These are phyloP conservation scores for Indri indri DNA, from an alignment of 2,113 vertebrate species.

Conservation along the genomic window DNA sequence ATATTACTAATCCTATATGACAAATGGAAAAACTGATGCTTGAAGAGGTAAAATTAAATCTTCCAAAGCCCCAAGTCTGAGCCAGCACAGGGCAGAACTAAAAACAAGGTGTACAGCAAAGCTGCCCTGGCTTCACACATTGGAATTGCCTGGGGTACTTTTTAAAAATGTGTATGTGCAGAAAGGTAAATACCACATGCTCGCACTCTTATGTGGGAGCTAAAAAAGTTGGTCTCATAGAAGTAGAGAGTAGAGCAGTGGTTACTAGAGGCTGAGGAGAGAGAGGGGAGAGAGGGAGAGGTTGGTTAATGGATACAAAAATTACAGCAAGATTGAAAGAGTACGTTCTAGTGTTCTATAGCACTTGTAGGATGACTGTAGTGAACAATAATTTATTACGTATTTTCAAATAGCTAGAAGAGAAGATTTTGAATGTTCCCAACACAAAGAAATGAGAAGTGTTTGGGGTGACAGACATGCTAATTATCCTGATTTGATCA, in stretches of 20 bases:
- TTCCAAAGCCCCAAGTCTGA: not conserved
- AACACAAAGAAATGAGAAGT: not conserved
- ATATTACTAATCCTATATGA: not conserved
- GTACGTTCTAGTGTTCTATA: not conserved
- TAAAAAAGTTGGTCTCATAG: not conserved
- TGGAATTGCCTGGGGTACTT: not conserved
- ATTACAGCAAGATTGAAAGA: not conserved
- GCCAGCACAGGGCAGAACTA: not conserved
- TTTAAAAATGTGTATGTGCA: not conserved
- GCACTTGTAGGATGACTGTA: not conserved
- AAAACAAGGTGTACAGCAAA: not conserved
- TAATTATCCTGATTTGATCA: not conserved
- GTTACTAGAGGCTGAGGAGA: not conserved
- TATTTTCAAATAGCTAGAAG: not conserved
- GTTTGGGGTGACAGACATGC: not conserved
- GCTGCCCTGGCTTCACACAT: not conserved
- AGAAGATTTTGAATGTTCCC: not conserved
- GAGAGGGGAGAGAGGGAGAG: not conserved
- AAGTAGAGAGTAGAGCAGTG: not conserved
- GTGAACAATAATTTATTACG: not conserved
- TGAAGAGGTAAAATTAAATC: not conserved
- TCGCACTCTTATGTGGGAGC: not conserved
- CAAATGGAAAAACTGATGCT: not conserved
- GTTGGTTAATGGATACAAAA: not conserved
- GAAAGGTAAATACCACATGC: not conserved